These are phyloP conservation scores for Drosophila parthenogenetica DNA, from an alignment of 2,888 invertebrate genomes.

Conservation along the genomic window DNA sequence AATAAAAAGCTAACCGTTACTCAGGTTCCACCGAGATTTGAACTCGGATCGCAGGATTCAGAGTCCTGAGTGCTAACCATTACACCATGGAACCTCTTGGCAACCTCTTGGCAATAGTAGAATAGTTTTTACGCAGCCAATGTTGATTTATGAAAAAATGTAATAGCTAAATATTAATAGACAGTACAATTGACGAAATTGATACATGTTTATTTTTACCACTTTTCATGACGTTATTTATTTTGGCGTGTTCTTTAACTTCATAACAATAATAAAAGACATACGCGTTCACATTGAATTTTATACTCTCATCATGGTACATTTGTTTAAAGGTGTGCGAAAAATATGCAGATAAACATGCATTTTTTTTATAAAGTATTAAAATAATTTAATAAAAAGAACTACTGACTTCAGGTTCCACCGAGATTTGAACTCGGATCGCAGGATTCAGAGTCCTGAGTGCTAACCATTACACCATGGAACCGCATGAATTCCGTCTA, in stretches of 20 bases:
- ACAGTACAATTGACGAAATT: too few species aligned
- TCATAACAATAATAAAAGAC: not conserved
- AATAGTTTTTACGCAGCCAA: not conserved
- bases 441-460: constrained; percentile 86
- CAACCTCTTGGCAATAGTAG: not conserved
- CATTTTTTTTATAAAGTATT: not conserved
- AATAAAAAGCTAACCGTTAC: not conserved
- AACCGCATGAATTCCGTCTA: constrained; percentile 67
- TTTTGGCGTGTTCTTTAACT: not conserved
- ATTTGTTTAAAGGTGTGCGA: too few species aligned
- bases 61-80: constrained; percentile 86
- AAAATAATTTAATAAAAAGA: not conserved
- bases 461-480: constrained; percentile 87
- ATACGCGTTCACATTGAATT: too few species aligned
- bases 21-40: constrained; percentile 85
- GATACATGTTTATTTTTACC: not conserved
- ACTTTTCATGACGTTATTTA: not conserved
- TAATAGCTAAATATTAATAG: too few species aligned
- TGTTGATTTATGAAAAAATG: not conserved
- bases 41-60: constrained; percentile 85
- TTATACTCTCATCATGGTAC: too few species aligned
- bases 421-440: constrained; percentile 86
- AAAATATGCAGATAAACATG: not conserved
- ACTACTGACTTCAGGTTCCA: constrained; percentile 79
- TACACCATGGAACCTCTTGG: constrained; percentile 85